These are phyloP conservation scores for Argopecten irradians DNA, from an alignment of 1,140 invertebrate genomes.

Conservation along the genomic window DNA sequence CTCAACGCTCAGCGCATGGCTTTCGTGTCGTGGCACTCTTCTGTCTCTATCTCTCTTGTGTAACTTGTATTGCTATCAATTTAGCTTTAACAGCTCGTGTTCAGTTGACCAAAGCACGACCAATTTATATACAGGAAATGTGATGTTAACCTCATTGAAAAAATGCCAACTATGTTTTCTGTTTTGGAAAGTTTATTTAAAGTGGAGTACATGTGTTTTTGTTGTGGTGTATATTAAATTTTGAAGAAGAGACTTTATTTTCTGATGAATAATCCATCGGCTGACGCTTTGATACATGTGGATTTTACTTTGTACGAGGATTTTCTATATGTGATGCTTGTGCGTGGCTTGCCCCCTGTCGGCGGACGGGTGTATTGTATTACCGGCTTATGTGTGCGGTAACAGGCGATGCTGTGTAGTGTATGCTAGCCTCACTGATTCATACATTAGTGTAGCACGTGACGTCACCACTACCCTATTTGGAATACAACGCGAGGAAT, in stretches of 20 bases:
- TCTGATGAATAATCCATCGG: neutral
- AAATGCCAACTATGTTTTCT: neutral
- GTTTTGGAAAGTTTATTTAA: neutral
- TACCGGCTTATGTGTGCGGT: conserved; percentile 14
- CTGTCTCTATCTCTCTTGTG: neutral
- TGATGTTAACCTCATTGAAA: neutral
- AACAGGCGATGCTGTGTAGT: conserved; percentile 10
- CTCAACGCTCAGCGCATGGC: neutral
- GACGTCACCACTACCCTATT: conserved; percentile 71
- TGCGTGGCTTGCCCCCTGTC: neutral
- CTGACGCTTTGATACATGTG: neutral
- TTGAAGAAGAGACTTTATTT: neutral
- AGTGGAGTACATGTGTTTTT: no score
- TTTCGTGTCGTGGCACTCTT: neutral
- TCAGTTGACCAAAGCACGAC: neutral
- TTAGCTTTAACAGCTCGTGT: neutral
- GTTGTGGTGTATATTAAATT: neutral
- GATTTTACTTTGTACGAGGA: neutral
- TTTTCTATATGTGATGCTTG: neutral
- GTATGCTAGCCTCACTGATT: conserved; percentile 26
- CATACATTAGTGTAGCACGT: conserved; percentile 39
- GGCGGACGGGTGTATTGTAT: conserved; percentile 19
- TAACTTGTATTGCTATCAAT: conserved; percentile 13
- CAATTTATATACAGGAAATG: neutral
- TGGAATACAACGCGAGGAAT: conserved; percentile 72